Evolutionary conservation across 2,797 vertebrate genomes (phyloP).

Genomic region (Gymnopithys bicolor): DNA sequence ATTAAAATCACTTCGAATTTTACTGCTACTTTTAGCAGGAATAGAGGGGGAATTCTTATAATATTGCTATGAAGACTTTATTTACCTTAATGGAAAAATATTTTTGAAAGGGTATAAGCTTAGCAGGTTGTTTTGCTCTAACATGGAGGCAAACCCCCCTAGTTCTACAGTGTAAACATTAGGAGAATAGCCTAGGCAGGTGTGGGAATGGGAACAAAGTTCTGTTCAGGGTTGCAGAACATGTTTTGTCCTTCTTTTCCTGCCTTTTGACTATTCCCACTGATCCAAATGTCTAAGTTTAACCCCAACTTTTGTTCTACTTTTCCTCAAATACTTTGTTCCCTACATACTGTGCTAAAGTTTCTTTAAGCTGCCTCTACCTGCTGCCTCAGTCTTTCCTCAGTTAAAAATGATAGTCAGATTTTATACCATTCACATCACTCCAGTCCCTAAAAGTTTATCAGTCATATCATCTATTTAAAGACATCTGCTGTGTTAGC

Average conservation of each 20-base stretch:
- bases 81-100: background rate
- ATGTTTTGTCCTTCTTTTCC: background rate
- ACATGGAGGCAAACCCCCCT: background rate
- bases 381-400: background rate
- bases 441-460: background rate
- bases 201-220: background rate
- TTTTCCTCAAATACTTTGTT: background rate
- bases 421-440: background rate
- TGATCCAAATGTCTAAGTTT: background rate
- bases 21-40: background rate
- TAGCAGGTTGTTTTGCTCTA: background rate
- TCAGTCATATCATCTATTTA: background rate
- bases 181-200: background rate
- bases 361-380: background rate
- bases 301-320: background rate
- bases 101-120: background rate
- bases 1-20: slow-evolving; percentile 9
- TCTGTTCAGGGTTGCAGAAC: background rate
- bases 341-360: background rate
- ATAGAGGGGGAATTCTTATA: background rate
- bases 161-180: background rate
- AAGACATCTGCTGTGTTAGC: background rate
- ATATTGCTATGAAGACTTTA: background rate
- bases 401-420: background rate
- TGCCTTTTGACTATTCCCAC: background rate